Percentiles rank a stretch among this genome's conserved stretches.
Evolutionary conservation across 2,888 invertebrate genomes (phyloP).

Genomic region (Xestia rhomboidea): DNA sequence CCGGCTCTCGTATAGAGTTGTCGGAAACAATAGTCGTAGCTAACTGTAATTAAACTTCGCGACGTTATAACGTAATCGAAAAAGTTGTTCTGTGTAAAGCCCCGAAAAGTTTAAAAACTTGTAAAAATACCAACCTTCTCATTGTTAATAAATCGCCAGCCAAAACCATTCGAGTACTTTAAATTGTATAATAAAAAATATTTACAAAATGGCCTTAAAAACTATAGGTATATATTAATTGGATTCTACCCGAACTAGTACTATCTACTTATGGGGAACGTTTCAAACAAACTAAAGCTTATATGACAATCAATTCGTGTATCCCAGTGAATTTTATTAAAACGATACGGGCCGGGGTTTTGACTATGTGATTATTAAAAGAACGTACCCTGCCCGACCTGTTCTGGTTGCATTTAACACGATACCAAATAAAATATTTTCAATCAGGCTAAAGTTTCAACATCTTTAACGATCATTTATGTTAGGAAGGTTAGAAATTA

Average conservation of each 20-base stretch:
- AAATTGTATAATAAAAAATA: too few relatives aligned
- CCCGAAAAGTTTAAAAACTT: neutral
- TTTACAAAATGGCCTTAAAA: too few relatives aligned
- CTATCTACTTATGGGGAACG: neutral
- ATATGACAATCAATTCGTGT: too few relatives aligned
- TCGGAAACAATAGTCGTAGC: neutral
- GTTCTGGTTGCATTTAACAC: neutral
- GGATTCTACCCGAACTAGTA: too few relatives aligned
- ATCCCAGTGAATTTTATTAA: too few relatives aligned
- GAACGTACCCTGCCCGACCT: neutral
- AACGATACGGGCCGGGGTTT: neutral
- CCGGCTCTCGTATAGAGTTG: constrained; percentile 3
- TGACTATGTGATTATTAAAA: neutral
- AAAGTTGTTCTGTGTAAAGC: neutral
- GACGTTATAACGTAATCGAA: neutral
- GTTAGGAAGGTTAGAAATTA: neutral
- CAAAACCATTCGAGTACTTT: neutral
- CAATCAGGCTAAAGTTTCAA: neutral
- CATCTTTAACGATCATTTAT: neutral
- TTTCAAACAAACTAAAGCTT: neutral
- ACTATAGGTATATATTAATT: too few relatives aligned
- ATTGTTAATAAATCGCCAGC: neutral
- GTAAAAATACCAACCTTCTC: neutral
- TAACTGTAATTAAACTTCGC: neutral
- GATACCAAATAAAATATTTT: neutral